Conservation (phyloP, 2,888 invertebrate species). For the Pachycephus smyrnensis region DNA sequence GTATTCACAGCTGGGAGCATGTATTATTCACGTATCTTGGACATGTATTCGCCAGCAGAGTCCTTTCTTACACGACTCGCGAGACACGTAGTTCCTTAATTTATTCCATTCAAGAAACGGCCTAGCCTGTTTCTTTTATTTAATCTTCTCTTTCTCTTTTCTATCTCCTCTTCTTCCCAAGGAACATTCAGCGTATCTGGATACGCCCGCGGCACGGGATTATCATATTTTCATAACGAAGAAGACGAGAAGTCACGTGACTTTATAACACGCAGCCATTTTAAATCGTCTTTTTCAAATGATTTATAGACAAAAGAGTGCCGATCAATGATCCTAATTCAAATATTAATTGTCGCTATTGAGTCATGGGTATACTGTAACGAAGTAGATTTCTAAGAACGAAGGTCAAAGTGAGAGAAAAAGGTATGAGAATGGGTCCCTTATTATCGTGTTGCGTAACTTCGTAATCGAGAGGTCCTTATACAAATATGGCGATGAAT, state of each 20-base stretch:
- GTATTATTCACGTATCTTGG: neutral
- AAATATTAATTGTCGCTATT: neutral
- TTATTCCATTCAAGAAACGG: neutral
- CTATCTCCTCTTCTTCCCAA: neutral
- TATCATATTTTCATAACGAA: neutral
- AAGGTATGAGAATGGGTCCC: neutral
- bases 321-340: neutral
- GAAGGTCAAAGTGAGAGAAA: neutral
- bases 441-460: neutral
- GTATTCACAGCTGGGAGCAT: neutral
- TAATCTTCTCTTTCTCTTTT: neutral
- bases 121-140: neutral
- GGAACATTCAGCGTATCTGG: neutral
- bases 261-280: neutral
- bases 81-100: neutral
- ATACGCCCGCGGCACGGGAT: neutral
- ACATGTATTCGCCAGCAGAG: neutral
- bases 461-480: neutral
- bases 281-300: neutral
- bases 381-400: neutral
- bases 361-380: neutral
- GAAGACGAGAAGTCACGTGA: neutral
- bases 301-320: neutral
- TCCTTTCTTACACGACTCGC: neutral
- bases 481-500: slow-evolving; percentile 21